Conservation (phyloP, 2,113 vertebrate genomes). For the Oreamnos americanus region DNA sequence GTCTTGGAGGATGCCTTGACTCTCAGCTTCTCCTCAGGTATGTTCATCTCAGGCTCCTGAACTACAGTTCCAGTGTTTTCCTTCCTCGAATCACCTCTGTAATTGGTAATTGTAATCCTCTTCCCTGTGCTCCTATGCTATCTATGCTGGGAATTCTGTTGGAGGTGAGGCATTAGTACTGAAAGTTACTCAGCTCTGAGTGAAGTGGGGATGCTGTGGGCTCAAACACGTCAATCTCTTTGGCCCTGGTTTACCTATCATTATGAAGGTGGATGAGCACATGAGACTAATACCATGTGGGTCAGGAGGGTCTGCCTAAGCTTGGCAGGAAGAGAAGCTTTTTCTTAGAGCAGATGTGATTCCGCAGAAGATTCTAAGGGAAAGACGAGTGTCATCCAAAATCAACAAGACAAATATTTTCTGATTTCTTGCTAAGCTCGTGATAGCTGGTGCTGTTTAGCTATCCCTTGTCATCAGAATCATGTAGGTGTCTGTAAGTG, state of each 20-base stretch:
- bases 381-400: not conserved
- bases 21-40: not conserved
- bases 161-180: not conserved
- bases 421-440: not conserved
- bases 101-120: not conserved
- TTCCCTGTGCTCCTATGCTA: not conserved
- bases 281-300: too few relatives aligned
- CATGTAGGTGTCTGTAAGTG: not conserved
- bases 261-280: too few relatives aligned
- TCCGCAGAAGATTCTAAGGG: not conserved
- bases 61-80: not conserved
- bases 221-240: not conserved
- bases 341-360: not conserved
- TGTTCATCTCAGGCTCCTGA: not conserved
- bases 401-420: not conserved
- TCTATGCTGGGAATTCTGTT: not conserved
- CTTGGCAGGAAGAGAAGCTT: not conserved
- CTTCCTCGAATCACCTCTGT: not conserved
- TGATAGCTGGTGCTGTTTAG: not conserved
- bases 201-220: not conserved
- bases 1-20: not conserved
- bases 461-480: not conserved
- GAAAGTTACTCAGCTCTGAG: not conserved
- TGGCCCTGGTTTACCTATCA: not conserved
- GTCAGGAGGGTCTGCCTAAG: not conserved